These are phyloP conservation scores for Uloborus plumipes DNA, from an alignment of 2,888 invertebrate species.

Conservation along the genomic window DNA sequence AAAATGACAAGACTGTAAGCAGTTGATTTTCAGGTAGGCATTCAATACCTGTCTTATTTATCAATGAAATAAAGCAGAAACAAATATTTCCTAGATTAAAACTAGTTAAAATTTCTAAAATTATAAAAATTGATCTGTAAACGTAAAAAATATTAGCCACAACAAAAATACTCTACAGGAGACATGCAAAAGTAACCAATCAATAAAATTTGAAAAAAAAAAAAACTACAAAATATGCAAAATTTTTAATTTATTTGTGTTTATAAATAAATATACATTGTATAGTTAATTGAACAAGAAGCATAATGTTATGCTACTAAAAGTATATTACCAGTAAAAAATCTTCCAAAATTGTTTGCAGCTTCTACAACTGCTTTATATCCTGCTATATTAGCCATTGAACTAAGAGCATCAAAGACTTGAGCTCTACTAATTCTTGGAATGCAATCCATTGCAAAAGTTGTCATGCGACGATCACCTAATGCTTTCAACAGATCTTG, in stretches of 20 bases:
- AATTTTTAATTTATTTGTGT: not conserved
- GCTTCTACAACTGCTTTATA: constrained; percentile 91
- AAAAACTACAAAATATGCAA: not conserved
- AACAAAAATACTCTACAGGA: no score
- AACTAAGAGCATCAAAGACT: constrained; percentile 89
- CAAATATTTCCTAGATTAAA: no score
- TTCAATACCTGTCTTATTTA: no score
- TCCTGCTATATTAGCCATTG: constrained; percentile 92
- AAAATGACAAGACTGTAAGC: no score
- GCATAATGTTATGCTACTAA: not conserved
- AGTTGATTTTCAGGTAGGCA: no score
- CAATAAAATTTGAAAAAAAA: not conserved
- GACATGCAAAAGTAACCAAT: no score
- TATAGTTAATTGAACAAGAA: not conserved
- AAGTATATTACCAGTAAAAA: constrained; percentile 81
- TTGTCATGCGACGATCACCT: constrained; percentile 80
- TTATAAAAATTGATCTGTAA: no score
- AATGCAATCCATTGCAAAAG: constrained; percentile 91
- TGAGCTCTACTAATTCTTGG: constrained; percentile 90
- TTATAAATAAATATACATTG: not conserved
- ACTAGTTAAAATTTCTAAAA: no score
- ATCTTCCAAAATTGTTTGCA: constrained; percentile 89
- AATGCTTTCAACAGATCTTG: constrained; percentile 80
- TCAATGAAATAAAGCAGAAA: no score
- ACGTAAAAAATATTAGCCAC: no score